Evolutionary conservation across 2,888 invertebrate species (phyloP).

Genomic region (Machimus atricapillus): DNA sequence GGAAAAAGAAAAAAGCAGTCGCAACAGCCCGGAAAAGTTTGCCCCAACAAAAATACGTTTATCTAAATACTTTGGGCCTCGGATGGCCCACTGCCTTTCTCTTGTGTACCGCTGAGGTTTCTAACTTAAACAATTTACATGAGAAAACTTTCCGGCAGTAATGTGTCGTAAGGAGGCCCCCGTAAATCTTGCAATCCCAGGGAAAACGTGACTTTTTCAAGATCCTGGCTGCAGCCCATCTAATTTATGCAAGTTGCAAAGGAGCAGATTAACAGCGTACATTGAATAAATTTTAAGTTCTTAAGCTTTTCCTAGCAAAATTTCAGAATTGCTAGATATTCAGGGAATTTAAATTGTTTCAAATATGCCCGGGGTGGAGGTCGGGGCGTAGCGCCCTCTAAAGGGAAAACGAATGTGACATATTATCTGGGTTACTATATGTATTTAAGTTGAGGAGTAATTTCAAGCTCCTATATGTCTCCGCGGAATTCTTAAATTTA

Average conservation of each 20-base stretch:
- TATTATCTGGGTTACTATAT: background rate
- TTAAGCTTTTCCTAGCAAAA: background rate
- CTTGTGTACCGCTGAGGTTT: background rate
- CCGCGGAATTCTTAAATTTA: background rate
- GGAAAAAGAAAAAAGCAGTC: background rate
- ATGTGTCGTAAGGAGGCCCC: slow-evolving; percentile 1
- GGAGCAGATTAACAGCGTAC: background rate
- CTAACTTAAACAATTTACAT: slow-evolving; percentile 27
- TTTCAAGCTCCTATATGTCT: background rate
- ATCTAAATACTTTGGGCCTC: background rate
- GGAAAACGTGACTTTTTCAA: slow-evolving; percentile 29
- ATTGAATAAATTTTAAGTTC: slow-evolving; percentile 21
- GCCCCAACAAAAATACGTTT: slow-evolving; percentile 18
- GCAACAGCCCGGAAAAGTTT: slow-evolving; percentile 6
- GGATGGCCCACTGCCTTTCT: background rate
- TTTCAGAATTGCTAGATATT: background rate
- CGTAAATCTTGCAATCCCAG: background rate
- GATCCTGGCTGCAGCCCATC: background rate
- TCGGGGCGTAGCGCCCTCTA: background rate
- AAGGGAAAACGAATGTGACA: background rate
- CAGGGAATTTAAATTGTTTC: background rate
- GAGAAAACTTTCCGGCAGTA: slow-evolving; percentile 3
- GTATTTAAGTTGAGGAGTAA: background rate
- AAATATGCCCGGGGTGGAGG: background rate
- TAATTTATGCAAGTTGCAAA: slow-evolving; percentile 19